Percentiles rank a stretch among this genome's conserved stretches.
Evolutionary conservation across 2,797 vertebrate genomes (phyloP).

Genomic region (Mastacembelus armatus): DNA sequence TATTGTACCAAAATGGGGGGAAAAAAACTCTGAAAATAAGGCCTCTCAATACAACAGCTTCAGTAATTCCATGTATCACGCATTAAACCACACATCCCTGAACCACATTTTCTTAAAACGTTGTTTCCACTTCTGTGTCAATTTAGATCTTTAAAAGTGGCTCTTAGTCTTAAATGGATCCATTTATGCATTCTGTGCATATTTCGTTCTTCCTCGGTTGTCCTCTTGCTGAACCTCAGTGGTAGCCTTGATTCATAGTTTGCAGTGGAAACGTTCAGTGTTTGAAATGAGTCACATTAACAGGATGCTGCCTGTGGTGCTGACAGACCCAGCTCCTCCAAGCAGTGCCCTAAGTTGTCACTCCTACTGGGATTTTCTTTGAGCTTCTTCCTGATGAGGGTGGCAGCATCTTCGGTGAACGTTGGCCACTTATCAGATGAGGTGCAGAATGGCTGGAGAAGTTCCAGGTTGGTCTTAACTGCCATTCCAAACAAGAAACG

Average conservation of each 20-base stretch:
- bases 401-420: conserved; percentile 35
- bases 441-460: conserved; percentile 61
- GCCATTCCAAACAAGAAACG: conserved; percentile 82
- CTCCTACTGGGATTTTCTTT: conserved; percentile 58
- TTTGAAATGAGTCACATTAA: background rate
- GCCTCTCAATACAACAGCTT: too few relatives aligned
- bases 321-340: conserved; percentile 70
- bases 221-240: background rate
- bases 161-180: background rate
- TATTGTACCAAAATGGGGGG: too few relatives aligned
- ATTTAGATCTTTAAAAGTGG: too few relatives aligned
- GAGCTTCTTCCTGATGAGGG: conserved; percentile 72
- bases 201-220: background rate
- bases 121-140: too few relatives aligned
- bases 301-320: background rate
- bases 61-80: too few relatives aligned
- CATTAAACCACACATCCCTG: too few relatives aligned
- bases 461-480: conserved; percentile 61
- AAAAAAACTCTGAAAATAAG: too few relatives aligned
- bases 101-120: too few relatives aligned
- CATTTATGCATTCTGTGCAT: background rate
- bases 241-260: background rate
- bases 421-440: conserved; percentile 28
- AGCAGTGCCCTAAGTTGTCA: conserved; percentile 66
- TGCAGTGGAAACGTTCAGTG: background rate